phyloP scores from a whole-genome alignment of 1,140 invertebrate species.

The Drosophila watanabei region DNA sequence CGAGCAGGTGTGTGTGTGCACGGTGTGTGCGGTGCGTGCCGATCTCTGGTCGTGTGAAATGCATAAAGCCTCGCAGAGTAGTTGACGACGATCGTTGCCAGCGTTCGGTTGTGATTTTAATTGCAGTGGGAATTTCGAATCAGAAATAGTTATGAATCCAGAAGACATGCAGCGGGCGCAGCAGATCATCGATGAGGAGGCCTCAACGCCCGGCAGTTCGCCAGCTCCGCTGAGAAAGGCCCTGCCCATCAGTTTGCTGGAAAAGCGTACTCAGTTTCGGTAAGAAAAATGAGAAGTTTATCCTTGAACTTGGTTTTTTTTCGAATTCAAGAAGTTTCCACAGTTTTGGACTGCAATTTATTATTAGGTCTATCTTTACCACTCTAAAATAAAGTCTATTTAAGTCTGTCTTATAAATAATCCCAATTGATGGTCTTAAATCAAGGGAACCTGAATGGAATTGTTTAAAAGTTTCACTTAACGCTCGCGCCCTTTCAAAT shows the following conservation, averaged over 20 bases:
- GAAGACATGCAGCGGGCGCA: conserved; percentile 61
- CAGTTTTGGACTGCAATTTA: not conserved
- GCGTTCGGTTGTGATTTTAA: conserved; percentile 64
- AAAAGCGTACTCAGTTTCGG: conserved; percentile 72
- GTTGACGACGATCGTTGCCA: conserved; percentile 57
- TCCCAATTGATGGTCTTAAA: not conserved
- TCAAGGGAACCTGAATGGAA: too few relatives aligned
- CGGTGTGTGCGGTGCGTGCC: conserved; percentile 64
- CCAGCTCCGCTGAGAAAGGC: conserved; percentile 48
- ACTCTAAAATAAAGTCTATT: not conserved
- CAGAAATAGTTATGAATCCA: conserved; percentile 52
- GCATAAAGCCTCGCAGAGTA: conserved; percentile 73
- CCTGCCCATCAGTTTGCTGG: conserved; percentile 39
- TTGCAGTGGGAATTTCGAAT: conserved; percentile 28
- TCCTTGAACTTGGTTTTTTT: conserved; percentile 22
- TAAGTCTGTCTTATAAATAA: not conserved
- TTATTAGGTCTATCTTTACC: not conserved
- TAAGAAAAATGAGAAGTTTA: conserved; percentile 23
- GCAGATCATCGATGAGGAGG: conserved; percentile 37
- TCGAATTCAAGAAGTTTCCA: not conserved
- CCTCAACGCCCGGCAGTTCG: conserved; percentile 31
- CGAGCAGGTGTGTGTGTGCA: conserved; percentile 31
- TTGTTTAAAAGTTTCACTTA: too few relatives aligned
- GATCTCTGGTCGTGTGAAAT: conserved; percentile 80
- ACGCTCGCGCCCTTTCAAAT: not conserved